Base-by-base conservation (phyloP, 1,140 invertebrate species). In the Tetraneura akinire region DNA sequence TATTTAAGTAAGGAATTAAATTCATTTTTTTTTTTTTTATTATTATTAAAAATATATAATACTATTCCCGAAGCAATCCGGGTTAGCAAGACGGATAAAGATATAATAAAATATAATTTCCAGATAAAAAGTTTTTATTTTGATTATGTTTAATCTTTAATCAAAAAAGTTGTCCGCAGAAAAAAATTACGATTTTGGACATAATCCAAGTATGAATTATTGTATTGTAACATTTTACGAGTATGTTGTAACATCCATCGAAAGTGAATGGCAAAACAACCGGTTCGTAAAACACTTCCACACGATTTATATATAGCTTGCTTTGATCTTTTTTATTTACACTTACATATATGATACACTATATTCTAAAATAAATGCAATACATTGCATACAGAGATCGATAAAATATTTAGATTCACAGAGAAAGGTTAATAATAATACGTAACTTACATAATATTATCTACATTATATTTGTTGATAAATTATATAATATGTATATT, bases 261-360 rank as follows among this genome's bases (percentile, higher is more conserved):
- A 78, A 78, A 78, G 74, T 78, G 53, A 78, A 78, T 62, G 74
- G 74, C 37, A 62, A 78, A 78, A 32, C 55, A 78, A 78, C 74
- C 74, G 74, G 74, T 78, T 78, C 29, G 21, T 16, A 55, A n/a
- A 29, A 6, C 16, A 47, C 68, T 51, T 51, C 18, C 29, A 32
- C 11, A 26, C 13, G 8, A 70, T 29, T 10, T 6, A 71, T 51
- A 45, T n/a, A 37, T 37, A 71, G 9, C 16, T 32, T 29, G 21
- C 21, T 51, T n/a, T 51, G n/a, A 16, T 71, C 23, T 71, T 71
- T 51, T 8, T 37, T 71, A 1, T 26, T 70, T 8, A 37, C 32
- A 37, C 3, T 37, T 8, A 47, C 45, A 21, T 42, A 45, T 26
- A 23, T 68, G 23, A 16, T 45, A 37, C n/a, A n/a, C n/a, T n/a